Conservation (phyloP, 1,140 invertebrate species). For the Polypedilum pembai region DNA sequence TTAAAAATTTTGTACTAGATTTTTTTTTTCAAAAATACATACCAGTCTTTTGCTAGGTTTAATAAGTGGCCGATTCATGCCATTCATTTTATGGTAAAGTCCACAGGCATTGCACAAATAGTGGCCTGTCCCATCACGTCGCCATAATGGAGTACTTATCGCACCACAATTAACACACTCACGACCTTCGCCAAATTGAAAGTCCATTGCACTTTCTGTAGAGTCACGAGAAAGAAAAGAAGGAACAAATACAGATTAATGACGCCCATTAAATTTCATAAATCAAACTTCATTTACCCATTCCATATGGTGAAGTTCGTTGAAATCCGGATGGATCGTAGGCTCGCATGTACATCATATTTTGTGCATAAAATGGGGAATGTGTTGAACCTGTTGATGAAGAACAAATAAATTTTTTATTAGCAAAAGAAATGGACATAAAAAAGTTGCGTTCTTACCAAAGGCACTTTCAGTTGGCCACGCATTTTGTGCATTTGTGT, state of each 20-base stretch:
- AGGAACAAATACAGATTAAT: conserved; percentile 29
- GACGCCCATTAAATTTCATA: conserved; percentile 23
- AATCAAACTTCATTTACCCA: not conserved
- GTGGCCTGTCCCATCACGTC: conserved; percentile 90
- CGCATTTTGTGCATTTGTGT: conserved; percentile 35
- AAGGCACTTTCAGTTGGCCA: conserved; percentile 40
- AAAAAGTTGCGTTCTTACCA: conserved; percentile 33
- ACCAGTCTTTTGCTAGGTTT: conserved; percentile 85
- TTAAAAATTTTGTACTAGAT: not conserved
- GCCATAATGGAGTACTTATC: conserved; percentile 90
- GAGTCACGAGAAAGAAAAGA: conserved; percentile 31
- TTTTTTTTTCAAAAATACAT: conserved; percentile 44
- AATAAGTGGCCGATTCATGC: conserved; percentile 82
- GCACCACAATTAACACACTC: conserved; percentile 97
- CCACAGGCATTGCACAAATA: conserved; percentile 98
- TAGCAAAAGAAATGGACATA: not conserved
- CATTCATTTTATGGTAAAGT: conserved; percentile 93
- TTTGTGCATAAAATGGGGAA: conserved; percentile 60
- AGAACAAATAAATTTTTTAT: conserved; percentile 22
- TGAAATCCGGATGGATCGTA: conserved; percentile 67
- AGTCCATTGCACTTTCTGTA: conserved; percentile 69
- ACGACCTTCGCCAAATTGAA: conserved; percentile 76
- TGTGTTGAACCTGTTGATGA: conserved; percentile 44
- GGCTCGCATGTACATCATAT: conserved; percentile 66
- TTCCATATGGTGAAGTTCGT: conserved; percentile 64